A percentile compares a stretch with the other conserved stretches of the same genome.
Evolutionary conservation across 2,797 vertebrate genomes (phyloP).

Genomic region (Jordanella pulchra): DNA sequence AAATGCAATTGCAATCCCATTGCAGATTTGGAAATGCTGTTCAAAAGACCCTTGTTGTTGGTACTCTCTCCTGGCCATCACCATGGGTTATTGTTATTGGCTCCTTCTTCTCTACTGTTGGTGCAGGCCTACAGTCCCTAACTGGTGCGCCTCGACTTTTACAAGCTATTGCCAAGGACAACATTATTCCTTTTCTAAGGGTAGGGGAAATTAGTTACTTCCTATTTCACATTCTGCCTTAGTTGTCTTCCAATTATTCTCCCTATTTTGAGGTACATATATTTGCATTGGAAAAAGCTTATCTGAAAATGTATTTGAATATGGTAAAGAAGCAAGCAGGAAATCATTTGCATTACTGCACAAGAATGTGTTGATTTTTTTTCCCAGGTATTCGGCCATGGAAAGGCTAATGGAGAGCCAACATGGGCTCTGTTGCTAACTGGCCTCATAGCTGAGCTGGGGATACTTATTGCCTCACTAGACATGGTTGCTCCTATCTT

Average conservation of each 20-base stretch:
- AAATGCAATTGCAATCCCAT: conserved; percentile 11
- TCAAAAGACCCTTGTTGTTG: conserved; percentile 91
- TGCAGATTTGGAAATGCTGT: conserved; percentile 92
- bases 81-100: conserved; percentile 98
- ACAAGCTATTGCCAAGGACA: conserved; percentile 97
- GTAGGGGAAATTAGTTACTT: conserved; percentile 70
- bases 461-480: conserved; percentile 96
- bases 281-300: conserved; percentile 18
- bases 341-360: conserved; percentile 48
- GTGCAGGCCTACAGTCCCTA: conserved; percentile 93
- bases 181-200: conserved; percentile 97
- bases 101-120: conserved; percentile 97
- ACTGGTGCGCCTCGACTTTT: conserved; percentile 94
- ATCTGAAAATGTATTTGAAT: conserved; percentile 34
- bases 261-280: neutral
- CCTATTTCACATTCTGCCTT: neutral
- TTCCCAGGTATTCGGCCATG: conserved; percentile 91
- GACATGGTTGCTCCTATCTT: conserved; percentile 99
- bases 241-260: neutral
- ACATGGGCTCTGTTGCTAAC: conserved; percentile 97
- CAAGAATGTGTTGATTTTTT: conserved; percentile 6
- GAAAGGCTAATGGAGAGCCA: conserved; percentile 94
- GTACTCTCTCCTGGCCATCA: conserved; percentile 95
- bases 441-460: conserved; percentile 93
- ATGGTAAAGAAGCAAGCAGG: conserved; percentile 1